Percentiles rank a stretch among this genome's conserved stretches.
Conservation (phyloP, 2,888 invertebrate genomes). For the Amiota minor region DNA sequence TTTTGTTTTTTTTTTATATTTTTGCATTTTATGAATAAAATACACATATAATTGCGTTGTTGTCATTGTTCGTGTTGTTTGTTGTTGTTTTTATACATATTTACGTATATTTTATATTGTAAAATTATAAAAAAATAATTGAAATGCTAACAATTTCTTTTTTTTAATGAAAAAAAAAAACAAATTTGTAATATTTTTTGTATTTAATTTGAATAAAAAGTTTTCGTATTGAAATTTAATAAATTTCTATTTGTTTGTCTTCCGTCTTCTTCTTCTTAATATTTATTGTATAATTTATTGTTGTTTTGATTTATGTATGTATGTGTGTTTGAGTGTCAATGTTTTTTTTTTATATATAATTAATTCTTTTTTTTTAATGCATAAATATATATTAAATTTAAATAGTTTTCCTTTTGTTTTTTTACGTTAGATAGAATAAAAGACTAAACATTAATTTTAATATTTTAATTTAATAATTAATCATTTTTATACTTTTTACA, state of each 20-base stretch:
- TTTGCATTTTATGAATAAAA: slow-evolving; percentile 59
- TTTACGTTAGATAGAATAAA: slow-evolving; percentile 34
- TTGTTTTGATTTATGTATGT: slow-evolving; percentile 45
- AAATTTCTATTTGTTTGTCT: too few relatives aligned
- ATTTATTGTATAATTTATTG: slow-evolving; percentile 12
- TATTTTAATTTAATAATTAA: slow-evolving; percentile 52
- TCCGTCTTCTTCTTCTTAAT: not conserved
- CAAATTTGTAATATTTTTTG: too few relatives aligned
- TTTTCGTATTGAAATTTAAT: too few relatives aligned
- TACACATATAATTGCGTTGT: slow-evolving; percentile 59
- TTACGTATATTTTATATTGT: slow-evolving; percentile 31
- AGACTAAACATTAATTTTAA: slow-evolving; percentile 28
- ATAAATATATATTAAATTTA: slow-evolving; percentile 57
- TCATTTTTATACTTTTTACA: slow-evolving; percentile 50
- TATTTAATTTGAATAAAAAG: too few relatives aligned
- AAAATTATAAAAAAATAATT: slow-evolving; percentile 30
- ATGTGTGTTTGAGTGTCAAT: too few relatives aligned
- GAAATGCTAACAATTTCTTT: slow-evolving; percentile 65
- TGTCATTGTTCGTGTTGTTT: slow-evolving; percentile 48
- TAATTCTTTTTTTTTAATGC: slow-evolving; percentile 32
- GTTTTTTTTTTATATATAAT: slow-evolving; percentile 57
- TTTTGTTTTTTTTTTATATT: slow-evolving; percentile 53
- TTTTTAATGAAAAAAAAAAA: slow-evolving; percentile 35
- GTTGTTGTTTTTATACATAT: slow-evolving; percentile 38
- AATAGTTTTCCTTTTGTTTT: slow-evolving; percentile 43